Percentiles rank a stretch among this genome's conserved stretches.
Evolutionary conservation across 2,113 vertebrate genomes (phyloP).

Genomic region (Candoia aspera): DNA sequence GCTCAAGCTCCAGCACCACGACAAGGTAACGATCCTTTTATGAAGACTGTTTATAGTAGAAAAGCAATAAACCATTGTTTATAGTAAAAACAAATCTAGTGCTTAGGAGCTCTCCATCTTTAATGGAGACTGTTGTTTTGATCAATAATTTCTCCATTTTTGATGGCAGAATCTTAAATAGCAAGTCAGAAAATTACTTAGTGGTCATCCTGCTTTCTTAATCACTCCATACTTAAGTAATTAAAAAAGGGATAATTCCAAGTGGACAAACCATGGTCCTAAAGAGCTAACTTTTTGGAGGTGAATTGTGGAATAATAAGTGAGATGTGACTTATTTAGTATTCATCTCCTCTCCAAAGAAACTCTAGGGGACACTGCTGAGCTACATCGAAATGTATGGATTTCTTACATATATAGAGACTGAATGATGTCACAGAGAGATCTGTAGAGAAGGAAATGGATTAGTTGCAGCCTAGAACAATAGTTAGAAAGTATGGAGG

Average conservation of each 20-base stretch:
- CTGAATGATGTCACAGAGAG: not conserved
- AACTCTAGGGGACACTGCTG: not conserved
- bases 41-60: too few relatives aligned
- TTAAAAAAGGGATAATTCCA: not conserved
- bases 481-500: not conserved
- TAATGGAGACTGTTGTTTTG: not conserved
- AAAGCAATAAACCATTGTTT: too few relatives aligned
- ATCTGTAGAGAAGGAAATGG: not conserved
- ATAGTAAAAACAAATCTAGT: too few relatives aligned
- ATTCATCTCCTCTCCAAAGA: not conserved
- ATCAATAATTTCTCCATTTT: not conserved
- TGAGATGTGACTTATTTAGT: not conserved
- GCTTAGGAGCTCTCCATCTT: not conserved
- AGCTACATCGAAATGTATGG: not conserved
- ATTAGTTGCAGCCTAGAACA: not conserved
- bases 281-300: not conserved
- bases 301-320: not conserved
- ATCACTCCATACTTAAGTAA: not conserved
- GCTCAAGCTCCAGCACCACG: too few relatives aligned
- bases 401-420: not conserved
- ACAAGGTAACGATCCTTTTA: too few relatives aligned
- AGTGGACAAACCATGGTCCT: not conserved
- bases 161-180: not conserved
- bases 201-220: not conserved
- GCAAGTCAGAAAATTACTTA: not conserved